These are phyloP conservation scores for Labeo rohita DNA, from an alignment of 2,113 vertebrate genomes.

Conservation along the genomic window DNA sequence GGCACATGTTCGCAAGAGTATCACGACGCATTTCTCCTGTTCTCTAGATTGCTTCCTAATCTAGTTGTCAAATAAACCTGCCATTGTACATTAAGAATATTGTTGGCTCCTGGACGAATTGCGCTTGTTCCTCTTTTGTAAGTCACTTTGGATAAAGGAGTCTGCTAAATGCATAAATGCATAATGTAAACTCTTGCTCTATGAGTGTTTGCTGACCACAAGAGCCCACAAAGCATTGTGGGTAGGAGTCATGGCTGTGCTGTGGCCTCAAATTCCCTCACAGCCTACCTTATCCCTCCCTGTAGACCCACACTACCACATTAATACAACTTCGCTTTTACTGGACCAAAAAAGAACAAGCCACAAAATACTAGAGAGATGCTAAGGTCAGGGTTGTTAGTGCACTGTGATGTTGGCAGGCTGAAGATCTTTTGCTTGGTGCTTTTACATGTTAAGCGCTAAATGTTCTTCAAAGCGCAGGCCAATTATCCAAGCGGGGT, in stretches of 20 bases:
- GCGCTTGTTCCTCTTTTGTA: neutral
- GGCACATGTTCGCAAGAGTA: no score
- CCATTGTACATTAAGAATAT: neutral
- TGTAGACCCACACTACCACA: neutral
- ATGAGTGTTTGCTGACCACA: neutral
- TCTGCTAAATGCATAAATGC: neutral
- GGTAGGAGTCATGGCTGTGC: neutral
- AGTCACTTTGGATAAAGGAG: neutral
- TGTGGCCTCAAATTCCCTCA: neutral
- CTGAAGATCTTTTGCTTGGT: neutral
- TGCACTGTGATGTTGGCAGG: neutral
- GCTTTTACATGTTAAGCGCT: neutral
- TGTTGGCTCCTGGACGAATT: neutral
- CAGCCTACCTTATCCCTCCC: neutral
- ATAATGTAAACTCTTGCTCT: neutral
- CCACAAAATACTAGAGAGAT: neutral
- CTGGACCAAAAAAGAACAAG: constrained; percentile 4
- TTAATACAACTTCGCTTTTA: constrained; percentile 6
- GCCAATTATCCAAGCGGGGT: neutral
- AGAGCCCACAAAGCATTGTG: neutral
- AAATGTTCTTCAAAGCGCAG: neutral
- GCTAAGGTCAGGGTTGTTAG: neutral
- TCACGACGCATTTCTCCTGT: no score
- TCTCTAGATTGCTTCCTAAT: neutral
- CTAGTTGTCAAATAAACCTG: neutral